Conservation (phyloP, 1,140 invertebrate species). For the Portunus trituberculatus region DNA sequence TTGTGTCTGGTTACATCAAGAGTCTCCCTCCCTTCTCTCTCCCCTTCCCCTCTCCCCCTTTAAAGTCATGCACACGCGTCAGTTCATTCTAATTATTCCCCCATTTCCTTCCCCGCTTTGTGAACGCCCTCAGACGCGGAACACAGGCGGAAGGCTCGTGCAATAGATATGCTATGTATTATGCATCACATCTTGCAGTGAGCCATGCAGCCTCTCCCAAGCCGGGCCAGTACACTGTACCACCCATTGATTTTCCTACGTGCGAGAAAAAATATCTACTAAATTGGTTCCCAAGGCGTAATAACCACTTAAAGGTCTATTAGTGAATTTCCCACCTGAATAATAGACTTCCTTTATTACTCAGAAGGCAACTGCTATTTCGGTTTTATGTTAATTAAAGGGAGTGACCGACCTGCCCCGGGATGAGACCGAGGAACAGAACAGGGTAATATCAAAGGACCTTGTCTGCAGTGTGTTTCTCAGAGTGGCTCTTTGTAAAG, state of each 20-base stretch:
- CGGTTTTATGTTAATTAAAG: constrained; percentile 23
- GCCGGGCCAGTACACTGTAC: neutral
- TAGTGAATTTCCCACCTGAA: neutral
- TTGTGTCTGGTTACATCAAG: neutral
- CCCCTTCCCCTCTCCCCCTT: neutral
- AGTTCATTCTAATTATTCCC: neutral
- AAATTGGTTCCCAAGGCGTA: neutral
- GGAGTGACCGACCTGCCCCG: neutral
- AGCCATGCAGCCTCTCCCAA: neutral
- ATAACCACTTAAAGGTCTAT: constrained; percentile 1
- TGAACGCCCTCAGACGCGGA: neutral
- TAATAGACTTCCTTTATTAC: constrained; percentile 15
- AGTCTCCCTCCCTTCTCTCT: neutral
- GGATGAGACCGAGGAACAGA: neutral
- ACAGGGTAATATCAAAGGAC: constrained; percentile 4
- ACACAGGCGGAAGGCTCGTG: constrained; percentile 5
- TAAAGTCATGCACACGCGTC: neutral
- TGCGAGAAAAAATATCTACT: neutral
- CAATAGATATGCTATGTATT: neutral
- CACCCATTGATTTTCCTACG: neutral
- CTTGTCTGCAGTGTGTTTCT: neutral
- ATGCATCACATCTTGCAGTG: neutral
- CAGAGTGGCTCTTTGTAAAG: neutral
- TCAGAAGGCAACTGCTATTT: constrained; percentile 12
- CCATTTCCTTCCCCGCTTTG: neutral